Evolutionary conservation across 1,140 invertebrate genomes (phyloP), one percentile per base, ranked within the genome.

Genomic region (Tyrophagus putrescentiae): DNA sequence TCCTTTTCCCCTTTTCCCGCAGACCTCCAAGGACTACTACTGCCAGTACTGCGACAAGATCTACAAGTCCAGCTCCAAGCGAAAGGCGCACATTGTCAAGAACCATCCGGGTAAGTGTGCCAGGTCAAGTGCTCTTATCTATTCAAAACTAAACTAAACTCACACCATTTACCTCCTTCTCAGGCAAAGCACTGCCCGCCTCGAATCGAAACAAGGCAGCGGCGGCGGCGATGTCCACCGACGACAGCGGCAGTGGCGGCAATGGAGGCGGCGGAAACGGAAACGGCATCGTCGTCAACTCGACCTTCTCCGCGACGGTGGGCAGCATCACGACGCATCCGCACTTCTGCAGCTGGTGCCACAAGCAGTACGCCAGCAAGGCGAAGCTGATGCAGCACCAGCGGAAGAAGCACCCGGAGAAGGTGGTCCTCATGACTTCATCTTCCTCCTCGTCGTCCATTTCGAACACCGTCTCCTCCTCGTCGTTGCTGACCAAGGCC

Each of bases 1-100:
- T 21, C n/a, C 6, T 23, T n/a, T 54, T 21, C 31, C n/a, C 7
- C 27, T 29, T 57, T 57, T 48, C 31, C 31, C 6, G 31, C 21
- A 83, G 66, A 80, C 83, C n/a, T 84, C 82, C 11, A 76, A 80
- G 41, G 83, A 86, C 71, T 90, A 85, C 72, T 86, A 80, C 71
- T 90, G 86, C 70, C 82, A 84, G 67, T 85, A 88, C 69, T 90
- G 86, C 70, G 83, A 86, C 57, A 87, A 87, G 75, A 79, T 85
- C 41, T 90, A 89, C 69, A 87, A 87, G 72, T 87, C 84, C 62
- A 87, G 83, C 68, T 84, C 83, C 1, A 88, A 88, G 69, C 74
- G 85, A 52, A 90, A 89, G 72, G 78, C 80, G 13, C 86, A 90
- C 69, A 87, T 88, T 62, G 71, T 87, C 65, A 87, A 88, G 72